These are phyloP conservation scores for Aplysia californica DNA, from an alignment of 1,140 invertebrate species.

Conservation along the genomic window DNA sequence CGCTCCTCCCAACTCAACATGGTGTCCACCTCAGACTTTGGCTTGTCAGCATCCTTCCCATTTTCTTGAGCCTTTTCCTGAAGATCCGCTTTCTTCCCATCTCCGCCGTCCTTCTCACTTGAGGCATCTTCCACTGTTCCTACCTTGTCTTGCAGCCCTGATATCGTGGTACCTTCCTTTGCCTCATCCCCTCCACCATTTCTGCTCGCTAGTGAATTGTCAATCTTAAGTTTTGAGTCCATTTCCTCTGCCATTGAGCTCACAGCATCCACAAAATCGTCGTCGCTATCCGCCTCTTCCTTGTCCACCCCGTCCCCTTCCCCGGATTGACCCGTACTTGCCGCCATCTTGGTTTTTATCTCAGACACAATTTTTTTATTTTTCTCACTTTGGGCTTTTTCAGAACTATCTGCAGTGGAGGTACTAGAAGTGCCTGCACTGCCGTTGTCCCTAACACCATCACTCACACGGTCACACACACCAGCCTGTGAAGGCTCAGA, in stretches of 20 bases:
- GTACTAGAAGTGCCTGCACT: no score
- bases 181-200: no score
- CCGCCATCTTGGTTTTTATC: slow-evolving; percentile 21
- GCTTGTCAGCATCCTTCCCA: neutral
- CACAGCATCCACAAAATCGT: slow-evolving; percentile 44
- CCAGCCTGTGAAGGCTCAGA: no score
- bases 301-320: slow-evolving; percentile 22
- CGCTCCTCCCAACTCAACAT: slow-evolving; percentile 46
- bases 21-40: slow-evolving; percentile 38
- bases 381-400: no score
- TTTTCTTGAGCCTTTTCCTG: no score
- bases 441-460: no score
- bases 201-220: neutral
- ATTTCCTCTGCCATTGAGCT: slow-evolving; percentile 20
- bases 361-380: slow-evolving; percentile 25
- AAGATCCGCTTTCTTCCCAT: neutral
- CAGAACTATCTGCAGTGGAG: no score
- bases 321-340: neutral
- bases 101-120: neutral
- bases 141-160: no score
- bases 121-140: neutral
- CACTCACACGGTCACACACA: no score
- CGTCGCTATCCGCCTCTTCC: slow-evolving; percentile 29
- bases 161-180: no score
- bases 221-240: no score